A percentile compares a stretch with the other conserved stretches of the same genome.
These are phyloP conservation scores for Cranoglanis bouderius DNA, from an alignment of 2,113 vertebrate genomes.

Conservation along the genomic window DNA sequence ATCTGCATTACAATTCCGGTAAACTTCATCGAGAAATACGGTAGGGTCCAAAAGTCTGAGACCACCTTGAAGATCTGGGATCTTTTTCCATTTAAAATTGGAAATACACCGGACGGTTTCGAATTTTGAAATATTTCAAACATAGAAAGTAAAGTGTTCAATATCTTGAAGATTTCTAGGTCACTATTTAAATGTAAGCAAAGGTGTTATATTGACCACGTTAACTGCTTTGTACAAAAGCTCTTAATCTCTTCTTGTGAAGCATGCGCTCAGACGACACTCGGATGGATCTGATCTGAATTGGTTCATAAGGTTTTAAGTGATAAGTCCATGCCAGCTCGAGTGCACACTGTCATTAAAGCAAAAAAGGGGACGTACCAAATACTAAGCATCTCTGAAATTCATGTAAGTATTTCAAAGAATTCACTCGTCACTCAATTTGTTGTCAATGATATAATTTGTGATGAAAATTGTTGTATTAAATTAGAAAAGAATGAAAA, in stretches of 20 bases:
- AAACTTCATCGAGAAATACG: no score
- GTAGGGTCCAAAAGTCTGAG: background rate
- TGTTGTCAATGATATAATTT: background rate
- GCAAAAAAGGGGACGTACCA: background rate
- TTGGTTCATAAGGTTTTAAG: background rate
- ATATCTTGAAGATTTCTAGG: background rate
- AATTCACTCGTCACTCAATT: no score
- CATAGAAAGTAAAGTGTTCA: background rate
- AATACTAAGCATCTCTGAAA: background rate
- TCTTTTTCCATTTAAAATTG: background rate
- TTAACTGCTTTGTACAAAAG: background rate
- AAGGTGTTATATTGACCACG: background rate
- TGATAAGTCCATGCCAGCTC: background rate
- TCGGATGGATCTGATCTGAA: background rate
- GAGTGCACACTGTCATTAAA: background rate
- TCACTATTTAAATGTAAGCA: background rate
- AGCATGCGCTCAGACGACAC: background rate
- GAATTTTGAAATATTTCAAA: background rate
- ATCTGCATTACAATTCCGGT: no score
- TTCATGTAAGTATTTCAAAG: background rate
- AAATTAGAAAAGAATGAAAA: background rate
- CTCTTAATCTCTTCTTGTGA: background rate
- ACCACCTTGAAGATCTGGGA: background rate
- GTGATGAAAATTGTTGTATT: background rate
- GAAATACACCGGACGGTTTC: background rate